A percentile compares a stretch with the other conserved stretches of the same genome.
Evolutionary conservation across 1,140 invertebrate species (phyloP).

Genomic region (Teleogryllus occipitalis): DNA sequence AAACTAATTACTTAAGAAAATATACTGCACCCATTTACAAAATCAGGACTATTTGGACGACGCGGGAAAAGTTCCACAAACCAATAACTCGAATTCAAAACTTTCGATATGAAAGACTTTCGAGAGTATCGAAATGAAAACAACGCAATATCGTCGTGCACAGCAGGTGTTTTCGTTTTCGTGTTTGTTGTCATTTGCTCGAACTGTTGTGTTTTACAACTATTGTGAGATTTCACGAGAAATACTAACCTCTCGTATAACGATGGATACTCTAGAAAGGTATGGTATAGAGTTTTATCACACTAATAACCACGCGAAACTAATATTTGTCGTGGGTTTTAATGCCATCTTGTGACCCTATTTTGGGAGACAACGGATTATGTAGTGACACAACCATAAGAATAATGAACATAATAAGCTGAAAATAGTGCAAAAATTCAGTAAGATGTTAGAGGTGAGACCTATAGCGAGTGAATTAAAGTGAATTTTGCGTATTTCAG

Average conservation of each 20-base stretch:
- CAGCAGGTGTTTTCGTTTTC: slow-evolving; percentile 26
- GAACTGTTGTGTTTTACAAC: slow-evolving; percentile 16
- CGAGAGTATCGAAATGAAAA: slow-evolving; percentile 13
- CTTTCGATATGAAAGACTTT: background rate
- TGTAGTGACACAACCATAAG: background rate
- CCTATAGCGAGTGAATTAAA: background rate
- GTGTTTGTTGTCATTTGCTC: slow-evolving; percentile 24
- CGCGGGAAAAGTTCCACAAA: background rate
- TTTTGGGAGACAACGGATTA: slow-evolving; percentile 22
- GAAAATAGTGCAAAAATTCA: background rate
- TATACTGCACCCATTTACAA: no score
- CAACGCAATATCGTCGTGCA: slow-evolving; percentile 22
- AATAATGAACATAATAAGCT: slow-evolving; percentile 15
- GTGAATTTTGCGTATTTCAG: slow-evolving; percentile 8
- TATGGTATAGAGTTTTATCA: background rate
- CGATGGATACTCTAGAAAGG: slow-evolving; percentile 14
- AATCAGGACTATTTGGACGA: background rate
- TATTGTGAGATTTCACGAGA: slow-evolving; percentile 11
- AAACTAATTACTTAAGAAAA: no score
- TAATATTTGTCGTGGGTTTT: slow-evolving; percentile 15
- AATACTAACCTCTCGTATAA: slow-evolving; percentile 11
- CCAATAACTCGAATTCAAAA: background rate
- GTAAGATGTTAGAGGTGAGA: background rate
- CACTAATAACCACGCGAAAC: background rate
- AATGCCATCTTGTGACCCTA: slow-evolving; percentile 27